Base-by-base conservation (phyloP, 2,888 invertebrate genomes). In the Clistopyga incitator region DNA sequence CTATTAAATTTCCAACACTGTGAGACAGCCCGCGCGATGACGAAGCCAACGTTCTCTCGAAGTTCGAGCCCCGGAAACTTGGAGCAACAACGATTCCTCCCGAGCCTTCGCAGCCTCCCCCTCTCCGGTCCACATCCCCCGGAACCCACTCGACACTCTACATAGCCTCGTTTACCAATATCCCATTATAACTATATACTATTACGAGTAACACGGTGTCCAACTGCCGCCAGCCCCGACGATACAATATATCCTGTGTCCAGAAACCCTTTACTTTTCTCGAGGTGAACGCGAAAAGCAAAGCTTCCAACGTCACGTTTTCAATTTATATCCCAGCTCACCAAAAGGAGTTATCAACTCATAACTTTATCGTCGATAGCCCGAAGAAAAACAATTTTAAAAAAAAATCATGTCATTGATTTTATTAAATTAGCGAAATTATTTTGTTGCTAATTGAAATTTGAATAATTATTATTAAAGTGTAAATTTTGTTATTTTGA, bases 11-110 rank as follows among this genome's bases (percentile, higher is more conserved):
- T 29, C 64, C 52, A 29, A 38, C 25, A 18, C 29, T 34, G 34
- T 20, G 45, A 56, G 54, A 45, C 54, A 56, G 13, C 38, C 13
- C 18, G 18, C 38, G 18, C 38, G 67, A 76, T 42, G 72, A 56
- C 71, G 71, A 25, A 67, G 38, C 34, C 56, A 67, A 50, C 54
- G 56, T 29, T 47, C 77, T 47, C 77, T 25, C 65, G 42, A 75
- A 81, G 68, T 81, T 81, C 64, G 29, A 52, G 29, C 38, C 25
- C 11, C 54, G 47, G 70, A 81, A 81, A 77, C 77, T 77, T 72
- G 15, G 56, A 47, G 38, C 64, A 50, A 72, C 18, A 34, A 23
- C 42, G 38, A 47, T 59, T 45, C 20, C 67, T 15, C 47, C 38
- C 64, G 34, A 64, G 15, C 59, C 29, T 59, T 64, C 13, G 42